Conservation (phyloP, 2,797 vertebrate genomes). For the Kryptolebias ocellatus region DNA sequence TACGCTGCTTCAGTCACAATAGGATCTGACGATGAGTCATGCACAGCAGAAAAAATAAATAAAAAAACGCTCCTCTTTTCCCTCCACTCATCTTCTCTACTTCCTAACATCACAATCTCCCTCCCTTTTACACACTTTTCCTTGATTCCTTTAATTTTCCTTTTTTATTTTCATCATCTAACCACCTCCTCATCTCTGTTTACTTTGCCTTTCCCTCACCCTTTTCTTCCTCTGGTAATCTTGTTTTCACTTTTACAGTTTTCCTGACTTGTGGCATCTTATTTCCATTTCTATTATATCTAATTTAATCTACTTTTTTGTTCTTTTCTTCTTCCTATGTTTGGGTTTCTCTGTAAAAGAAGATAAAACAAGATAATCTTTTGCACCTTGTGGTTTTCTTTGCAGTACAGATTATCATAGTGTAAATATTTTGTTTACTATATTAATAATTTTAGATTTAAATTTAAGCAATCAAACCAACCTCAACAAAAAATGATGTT, state of each 20-base stretch:
- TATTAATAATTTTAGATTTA: too few relatives aligned
- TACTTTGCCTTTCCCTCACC: neutral
- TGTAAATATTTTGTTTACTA: too few relatives aligned
- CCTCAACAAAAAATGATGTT: too few relatives aligned
- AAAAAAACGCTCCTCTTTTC: conserved; percentile 58
- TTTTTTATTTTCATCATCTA: conserved; percentile 14
- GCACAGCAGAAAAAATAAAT: conserved; percentile 63
- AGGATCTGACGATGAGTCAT: conserved; percentile 76
- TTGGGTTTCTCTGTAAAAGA: too few relatives aligned
- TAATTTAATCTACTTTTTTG: neutral
- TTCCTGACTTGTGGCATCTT: conserved; percentile 10
- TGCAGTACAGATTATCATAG: too few relatives aligned
- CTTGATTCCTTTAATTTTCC: conserved; percentile 24
- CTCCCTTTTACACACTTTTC: conserved; percentile 19
- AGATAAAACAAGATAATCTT: too few relatives aligned
- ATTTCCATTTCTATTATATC: conserved; percentile 1
- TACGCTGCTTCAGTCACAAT: conserved; percentile 74
- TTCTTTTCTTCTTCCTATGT: too few relatives aligned
- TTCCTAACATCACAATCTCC: conserved; percentile 26
- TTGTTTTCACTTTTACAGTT: neutral
- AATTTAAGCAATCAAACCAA: too few relatives aligned
- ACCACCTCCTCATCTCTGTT: conserved; percentile 35
- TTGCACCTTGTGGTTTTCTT: too few relatives aligned
- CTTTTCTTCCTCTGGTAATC: neutral
- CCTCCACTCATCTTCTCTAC: conserved; percentile 43